Percentiles rank a stretch among this genome's conserved stretches.
phyloP scores from a whole-genome alignment of 2,888 invertebrate genomes.

The Caenorhabditis sulstoni region DNA sequence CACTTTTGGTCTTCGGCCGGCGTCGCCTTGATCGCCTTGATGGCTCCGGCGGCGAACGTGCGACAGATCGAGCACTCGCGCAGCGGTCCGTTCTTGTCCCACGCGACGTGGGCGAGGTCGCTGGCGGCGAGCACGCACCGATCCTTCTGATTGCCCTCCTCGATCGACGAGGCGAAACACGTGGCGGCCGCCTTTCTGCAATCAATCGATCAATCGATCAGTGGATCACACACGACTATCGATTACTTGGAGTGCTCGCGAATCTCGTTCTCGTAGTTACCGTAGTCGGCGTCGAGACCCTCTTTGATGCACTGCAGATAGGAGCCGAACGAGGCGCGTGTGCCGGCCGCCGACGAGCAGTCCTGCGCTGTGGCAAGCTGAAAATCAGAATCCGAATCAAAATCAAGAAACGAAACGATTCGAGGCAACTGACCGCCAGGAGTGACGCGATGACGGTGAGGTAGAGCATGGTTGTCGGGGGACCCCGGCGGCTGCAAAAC shows the following conservation, averaged over 20 bases:
- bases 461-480: too few species aligned
- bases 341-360: constrained; percentile 67
- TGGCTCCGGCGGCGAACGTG: constrained; percentile 79
- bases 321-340: constrained; percentile 71
- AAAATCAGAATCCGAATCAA: constrained; percentile 3
- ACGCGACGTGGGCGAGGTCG: constrained; percentile 77
- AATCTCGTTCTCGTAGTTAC: constrained; percentile 76
- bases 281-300: constrained; percentile 78
- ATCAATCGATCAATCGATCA: neutral
- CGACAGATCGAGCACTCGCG: constrained; percentile 80
- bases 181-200: constrained; percentile 75
- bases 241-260: constrained; percentile 73
- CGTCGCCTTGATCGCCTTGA: constrained; percentile 79
- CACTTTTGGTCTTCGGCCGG: constrained; percentile 80
- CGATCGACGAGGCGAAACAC: constrained; percentile 78
- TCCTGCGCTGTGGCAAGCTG: constrained; percentile 67
- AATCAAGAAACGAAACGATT: too few species aligned
- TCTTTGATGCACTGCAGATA: constrained; percentile 78
- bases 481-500: too few species aligned
- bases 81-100: constrained; percentile 80
- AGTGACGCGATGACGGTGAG: neutral
- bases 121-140: constrained; percentile 75
- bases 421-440: neutral
- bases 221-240: too few species aligned
- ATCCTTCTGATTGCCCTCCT: constrained; percentile 78